Evolutionary conservation across 2,113 vertebrate species (phyloP).

Genomic region (Dipodomys ordii): DNA sequence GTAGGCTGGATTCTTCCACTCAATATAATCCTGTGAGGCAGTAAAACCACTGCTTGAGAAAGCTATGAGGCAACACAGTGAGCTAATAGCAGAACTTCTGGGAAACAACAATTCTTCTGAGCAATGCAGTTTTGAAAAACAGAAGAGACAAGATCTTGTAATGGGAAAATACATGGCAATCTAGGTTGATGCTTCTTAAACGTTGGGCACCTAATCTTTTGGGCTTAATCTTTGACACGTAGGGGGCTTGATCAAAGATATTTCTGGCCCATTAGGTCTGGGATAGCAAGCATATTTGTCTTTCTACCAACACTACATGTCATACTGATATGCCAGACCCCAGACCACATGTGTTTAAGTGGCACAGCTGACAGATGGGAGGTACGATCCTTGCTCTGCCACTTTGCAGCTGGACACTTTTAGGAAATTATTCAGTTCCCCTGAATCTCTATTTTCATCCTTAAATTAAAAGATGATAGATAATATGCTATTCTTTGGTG

Average conservation of each 20-base stretch:
- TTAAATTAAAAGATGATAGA: constrained; percentile 15
- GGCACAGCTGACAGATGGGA: neutral
- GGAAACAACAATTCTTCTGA: neutral
- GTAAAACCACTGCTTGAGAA: constrained; percentile 18
- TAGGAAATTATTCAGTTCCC: neutral
- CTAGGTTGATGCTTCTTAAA: neutral
- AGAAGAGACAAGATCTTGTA: neutral
- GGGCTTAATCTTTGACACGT: neutral
- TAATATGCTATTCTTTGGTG: neutral
- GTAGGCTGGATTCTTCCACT: neutral
- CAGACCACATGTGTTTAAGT: neutral
- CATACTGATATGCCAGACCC: neutral
- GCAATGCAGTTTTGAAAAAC: neutral
- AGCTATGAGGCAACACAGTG: neutral
- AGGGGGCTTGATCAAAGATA: neutral
- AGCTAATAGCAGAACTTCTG: neutral
- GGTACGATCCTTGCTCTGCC: neutral
- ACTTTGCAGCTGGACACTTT: neutral
- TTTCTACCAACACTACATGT: neutral
- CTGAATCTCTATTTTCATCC: neutral
- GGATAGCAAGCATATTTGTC: neutral
- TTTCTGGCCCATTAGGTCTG: neutral
- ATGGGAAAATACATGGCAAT: neutral
- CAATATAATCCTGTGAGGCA: neutral
- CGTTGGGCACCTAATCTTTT: neutral